Evolutionary conservation across 2,113 vertebrate genomes (phyloP), one percentile per base, ranked within the genome.

Genomic region (Polypterus senegalus): DNA sequence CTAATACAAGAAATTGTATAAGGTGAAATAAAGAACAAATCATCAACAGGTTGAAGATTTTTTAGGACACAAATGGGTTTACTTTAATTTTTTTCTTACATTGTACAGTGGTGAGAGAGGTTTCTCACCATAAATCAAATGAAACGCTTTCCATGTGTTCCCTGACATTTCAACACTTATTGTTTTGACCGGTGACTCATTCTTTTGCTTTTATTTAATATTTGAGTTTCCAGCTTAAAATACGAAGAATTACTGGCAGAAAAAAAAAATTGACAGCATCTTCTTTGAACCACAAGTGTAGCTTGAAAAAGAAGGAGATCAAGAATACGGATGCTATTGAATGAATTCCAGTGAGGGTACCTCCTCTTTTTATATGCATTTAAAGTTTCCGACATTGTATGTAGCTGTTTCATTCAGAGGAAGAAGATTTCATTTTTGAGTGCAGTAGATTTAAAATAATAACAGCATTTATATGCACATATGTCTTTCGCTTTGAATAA

Each of bases 361-460:
- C 47, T 61, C 51, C 44, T 48, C 43, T n/a, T 11, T 47, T 43
- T 65, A 43, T 49, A 43, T 46, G 1, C 48, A 2, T 9, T 7
- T 46, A 66, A 27, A 53, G 54, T 10, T 45, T 54, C 60, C 55
- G 4, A n/a, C 43, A 9, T 46, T 57, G 47, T 51, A 57, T 66
- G 55, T 56, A 47, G 53, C 60, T 62, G 48, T n/a, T 9, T 47
- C 52, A 47, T 4, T 46, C n/a, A 58, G 48, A 53, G 61, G 47
- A 49, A 6, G 10, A 51, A 10, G 47, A 11, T 4, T n/a, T 6
- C 4, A n/a, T 44, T 47, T 47, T 56, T 45, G 10, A 59, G 63
- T 57, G 47, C 63, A 66, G 67, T 71, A 71, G 58, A 73, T 75
- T 67, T 54, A 71, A 48, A 43, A 64, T 65, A 78, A 79, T 74